Conservation (phyloP, 2,113 vertebrate genomes). For the Pedionomus torquatus region DNA sequence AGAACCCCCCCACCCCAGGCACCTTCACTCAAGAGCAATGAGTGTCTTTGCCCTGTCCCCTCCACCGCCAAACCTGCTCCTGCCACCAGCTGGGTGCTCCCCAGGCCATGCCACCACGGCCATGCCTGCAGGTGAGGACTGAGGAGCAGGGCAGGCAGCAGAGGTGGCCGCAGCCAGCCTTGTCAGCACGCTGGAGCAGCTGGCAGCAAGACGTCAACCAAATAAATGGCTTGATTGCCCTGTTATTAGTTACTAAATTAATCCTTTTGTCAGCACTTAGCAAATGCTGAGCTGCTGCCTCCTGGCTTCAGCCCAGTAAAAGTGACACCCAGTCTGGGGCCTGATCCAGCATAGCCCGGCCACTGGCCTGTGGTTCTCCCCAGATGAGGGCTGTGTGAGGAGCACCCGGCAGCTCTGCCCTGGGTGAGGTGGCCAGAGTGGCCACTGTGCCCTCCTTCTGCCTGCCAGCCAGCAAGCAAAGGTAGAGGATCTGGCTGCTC, state of each 20-base stretch:
- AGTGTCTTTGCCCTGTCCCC: neutral
- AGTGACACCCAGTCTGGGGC: neutral
- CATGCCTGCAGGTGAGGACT: accelerated
- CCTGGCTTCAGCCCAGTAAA: neutral
- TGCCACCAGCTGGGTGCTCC: neutral
- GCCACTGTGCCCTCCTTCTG: neutral
- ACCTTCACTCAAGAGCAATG: neutral
- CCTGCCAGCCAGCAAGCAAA: neutral
- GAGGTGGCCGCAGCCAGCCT: neutral
- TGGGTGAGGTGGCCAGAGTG: neutral
- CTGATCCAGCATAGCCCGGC: accelerated
- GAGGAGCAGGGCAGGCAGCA: neutral
- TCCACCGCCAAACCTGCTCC: neutral
- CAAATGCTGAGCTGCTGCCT: slow-evolving; percentile 19
- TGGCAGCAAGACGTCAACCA: neutral
- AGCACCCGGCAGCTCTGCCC: neutral
- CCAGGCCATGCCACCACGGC: neutral
- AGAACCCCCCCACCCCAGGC: neutral
- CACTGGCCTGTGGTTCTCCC: neutral
- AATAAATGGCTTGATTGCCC: slow-evolving; percentile 45
- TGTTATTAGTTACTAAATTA: slow-evolving; percentile 54
- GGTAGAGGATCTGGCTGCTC: neutral
- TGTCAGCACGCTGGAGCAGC: neutral
- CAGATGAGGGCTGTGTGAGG: accelerated
- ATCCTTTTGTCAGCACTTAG: slow-evolving; percentile 50